A percentile compares a stretch with the other conserved stretches of the same genome.
These are phyloP conservation scores for Caenorhabditis virilis DNA, from an alignment of 2,888 invertebrate species.

Conservation along the genomic window DNA sequence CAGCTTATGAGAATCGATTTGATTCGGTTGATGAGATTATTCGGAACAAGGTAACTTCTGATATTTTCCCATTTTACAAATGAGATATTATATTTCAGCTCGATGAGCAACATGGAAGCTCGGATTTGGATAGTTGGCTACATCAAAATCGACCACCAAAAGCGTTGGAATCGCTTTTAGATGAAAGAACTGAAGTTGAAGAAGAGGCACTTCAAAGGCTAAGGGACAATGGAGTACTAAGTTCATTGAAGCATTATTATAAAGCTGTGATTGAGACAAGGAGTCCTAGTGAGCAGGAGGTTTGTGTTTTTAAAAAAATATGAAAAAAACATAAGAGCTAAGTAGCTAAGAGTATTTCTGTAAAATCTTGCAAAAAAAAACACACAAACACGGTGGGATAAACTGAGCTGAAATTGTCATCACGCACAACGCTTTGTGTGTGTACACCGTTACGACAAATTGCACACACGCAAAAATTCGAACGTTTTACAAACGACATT, in stretches of 20 bases:
- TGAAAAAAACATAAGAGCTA: neutral
- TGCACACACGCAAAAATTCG: too few relatives aligned
- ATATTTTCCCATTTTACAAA: too few relatives aligned
- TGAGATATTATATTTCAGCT: constrained; percentile 16
- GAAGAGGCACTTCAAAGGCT: constrained; percentile 45
- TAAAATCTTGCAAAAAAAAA: neutral
- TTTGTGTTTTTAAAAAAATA: neutral
- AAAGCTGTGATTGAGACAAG: constrained; percentile 44
- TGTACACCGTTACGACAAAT: too few relatives aligned
- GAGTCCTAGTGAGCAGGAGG: constrained; percentile 19
- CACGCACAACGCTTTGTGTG: too few relatives aligned
- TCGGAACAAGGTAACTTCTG: constrained; percentile 21
- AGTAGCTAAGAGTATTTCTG: neutral
- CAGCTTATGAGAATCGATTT: constrained; percentile 42
- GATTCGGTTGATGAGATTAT: constrained; percentile 35
- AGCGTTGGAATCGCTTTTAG: constrained; percentile 30
- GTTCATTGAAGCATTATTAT: constrained; percentile 45
- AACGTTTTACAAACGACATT: too few relatives aligned
- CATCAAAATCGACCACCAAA: constrained; percentile 32
- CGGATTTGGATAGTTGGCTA: constrained; percentile 38
- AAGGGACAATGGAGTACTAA: constrained; percentile 41
- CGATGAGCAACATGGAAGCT: constrained; percentile 5
- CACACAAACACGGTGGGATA: too few relatives aligned
- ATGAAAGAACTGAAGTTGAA: constrained; percentile 31
- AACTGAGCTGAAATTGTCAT: too few relatives aligned